phyloP scores from a whole-genome alignment of 2,113 vertebrate species.

The Elanus axillaris region DNA sequence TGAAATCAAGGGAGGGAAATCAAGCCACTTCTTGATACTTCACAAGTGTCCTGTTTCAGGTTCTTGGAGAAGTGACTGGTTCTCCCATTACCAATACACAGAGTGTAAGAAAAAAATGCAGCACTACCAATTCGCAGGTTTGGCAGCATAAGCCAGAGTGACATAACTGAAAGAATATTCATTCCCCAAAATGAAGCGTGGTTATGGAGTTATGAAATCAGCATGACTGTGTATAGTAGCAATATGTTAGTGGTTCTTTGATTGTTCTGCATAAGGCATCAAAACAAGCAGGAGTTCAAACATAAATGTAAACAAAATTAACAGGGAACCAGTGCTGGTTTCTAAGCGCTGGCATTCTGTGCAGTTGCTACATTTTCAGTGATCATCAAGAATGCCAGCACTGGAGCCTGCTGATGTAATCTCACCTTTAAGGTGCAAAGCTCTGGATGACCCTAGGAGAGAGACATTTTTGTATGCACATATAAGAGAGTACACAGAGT shows the following conservation, averaged over 20 bases:
- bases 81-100: neutral
- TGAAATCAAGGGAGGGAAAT: neutral
- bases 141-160: neutral
- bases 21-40: neutral
- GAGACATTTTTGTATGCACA: neutral
- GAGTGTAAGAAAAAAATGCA: neutral
- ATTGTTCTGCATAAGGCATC: neutral
- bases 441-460: neutral
- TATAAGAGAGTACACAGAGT: neutral
- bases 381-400: neutral
- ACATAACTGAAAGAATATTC: neutral
- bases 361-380: neutral
- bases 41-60: rapidly evolving
- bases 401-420: neutral
- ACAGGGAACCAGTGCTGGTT: neutral
- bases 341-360: neutral
- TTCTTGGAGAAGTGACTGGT: neutral
- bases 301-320: neutral
- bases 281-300: neutral
- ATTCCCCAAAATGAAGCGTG: neutral
- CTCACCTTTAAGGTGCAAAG: neutral
- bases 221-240: neutral
- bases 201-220: neutral
- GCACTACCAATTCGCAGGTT: neutral
- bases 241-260: neutral